These are phyloP conservation scores for Zapornia atra DNA, from an alignment of 2,113 vertebrate genomes.

Conservation along the genomic window DNA sequence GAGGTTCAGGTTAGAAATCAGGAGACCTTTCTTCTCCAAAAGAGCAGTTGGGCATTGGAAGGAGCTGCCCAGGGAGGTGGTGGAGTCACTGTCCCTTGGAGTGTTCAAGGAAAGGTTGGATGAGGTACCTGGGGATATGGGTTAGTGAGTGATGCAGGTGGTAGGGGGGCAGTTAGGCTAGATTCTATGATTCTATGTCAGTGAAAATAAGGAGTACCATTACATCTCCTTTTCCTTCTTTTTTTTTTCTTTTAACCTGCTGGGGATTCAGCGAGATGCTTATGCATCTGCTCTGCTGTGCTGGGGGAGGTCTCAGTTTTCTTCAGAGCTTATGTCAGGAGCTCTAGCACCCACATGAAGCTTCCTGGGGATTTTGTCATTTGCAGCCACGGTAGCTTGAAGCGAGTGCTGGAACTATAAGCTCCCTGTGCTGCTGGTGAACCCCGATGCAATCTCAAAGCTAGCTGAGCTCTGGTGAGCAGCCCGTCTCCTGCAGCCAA, in stretches of 20 bases:
- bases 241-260: background rate
- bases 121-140: too few species aligned
- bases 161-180: too few species aligned
- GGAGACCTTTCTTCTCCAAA: too few species aligned
- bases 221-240: background rate
- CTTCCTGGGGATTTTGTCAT: background rate
- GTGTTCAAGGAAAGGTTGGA: too few species aligned
- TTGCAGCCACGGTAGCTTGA: background rate
- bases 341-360: background rate
- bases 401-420: background rate
- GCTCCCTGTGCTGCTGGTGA: background rate
- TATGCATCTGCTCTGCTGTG: background rate
- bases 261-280: background rate
- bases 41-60: too few species aligned
- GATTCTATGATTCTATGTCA: too few species aligned
- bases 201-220: background rate
- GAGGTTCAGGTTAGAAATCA: too few species aligned
- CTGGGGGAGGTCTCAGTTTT: background rate
- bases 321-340: background rate
- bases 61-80: too few species aligned
- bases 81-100: too few species aligned
- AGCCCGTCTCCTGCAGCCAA: background rate
- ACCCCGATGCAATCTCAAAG: background rate
- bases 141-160: too few species aligned
- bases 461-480: background rate